Evolutionary conservation across 2,797 vertebrate species (phyloP), one percentile per base, ranked within the genome.

Genomic region (Psittacula derbiana): DNA sequence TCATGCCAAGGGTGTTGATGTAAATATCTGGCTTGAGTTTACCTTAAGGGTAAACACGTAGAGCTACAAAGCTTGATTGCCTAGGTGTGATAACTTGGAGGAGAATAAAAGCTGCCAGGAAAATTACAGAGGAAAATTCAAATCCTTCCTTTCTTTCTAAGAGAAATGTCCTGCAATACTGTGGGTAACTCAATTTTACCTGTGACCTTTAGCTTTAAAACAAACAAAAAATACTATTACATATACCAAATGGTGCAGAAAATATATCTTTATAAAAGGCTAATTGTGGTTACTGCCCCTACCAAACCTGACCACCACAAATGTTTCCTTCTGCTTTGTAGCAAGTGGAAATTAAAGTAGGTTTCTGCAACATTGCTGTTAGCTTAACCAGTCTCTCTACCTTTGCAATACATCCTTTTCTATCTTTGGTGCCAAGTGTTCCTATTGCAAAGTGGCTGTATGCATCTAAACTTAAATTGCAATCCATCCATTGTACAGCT

Each of bases 191-290:
- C 49, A 25, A 33, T 70, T 72, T 90, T 79, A 30, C 7, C 4
- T 47, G 16, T n/a, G 50, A 33, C 33, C 9, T 81, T 78, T 27
- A 88, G 7, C 20, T 83, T 49, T 41, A 44, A 85, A 76, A 15
- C 21, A 80, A 92, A 53, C 28, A 67, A 43, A 76, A 27, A 58
- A 28, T 36, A 67, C n/a, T 6, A 28, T 87, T 70, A 5, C 20
- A 15, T 23, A 43, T 53, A 2, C 2, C 8, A 41, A 12, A 0
- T 12, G 16, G 12, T 4, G 40, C 12, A 2, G 0, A 8, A 31
- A 41, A 50, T 11, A 5, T 21, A 31, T 19, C 8, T 66, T 46
- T 40, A 10, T 49, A 30, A 70, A 72, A 41, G 11, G 5, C 10
- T 78, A 64, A 41, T 74, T 55, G 62, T 65, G 16, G 27, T 79